A percentile compares a stretch with the other conserved stretches of the same genome.
Evolutionary conservation across 2,113 vertebrate species (phyloP).

Genomic region (Nestor notabilis): DNA sequence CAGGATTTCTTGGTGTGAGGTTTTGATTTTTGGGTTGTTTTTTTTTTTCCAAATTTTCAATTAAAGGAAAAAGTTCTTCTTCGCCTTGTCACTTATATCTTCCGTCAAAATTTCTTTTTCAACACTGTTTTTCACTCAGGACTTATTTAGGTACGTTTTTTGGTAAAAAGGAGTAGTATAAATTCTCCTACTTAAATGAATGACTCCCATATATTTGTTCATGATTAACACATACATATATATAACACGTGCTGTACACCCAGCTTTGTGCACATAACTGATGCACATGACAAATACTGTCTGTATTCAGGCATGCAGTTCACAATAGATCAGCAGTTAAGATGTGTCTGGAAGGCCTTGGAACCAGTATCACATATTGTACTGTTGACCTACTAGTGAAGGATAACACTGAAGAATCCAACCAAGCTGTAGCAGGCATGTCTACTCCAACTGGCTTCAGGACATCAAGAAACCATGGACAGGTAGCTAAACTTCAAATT

Average conservation of each 20-base stretch:
- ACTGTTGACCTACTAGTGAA: background rate
- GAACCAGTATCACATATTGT: background rate
- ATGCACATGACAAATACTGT: accelerated
- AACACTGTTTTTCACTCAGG: background rate
- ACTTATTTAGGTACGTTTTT: background rate
- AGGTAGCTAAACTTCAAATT: background rate
- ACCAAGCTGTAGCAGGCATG: background rate
- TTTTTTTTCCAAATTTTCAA: background rate
- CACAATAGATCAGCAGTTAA: background rate
- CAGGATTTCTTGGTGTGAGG: background rate
- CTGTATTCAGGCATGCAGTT: background rate
- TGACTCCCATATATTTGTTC: background rate
- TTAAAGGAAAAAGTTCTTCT: background rate
- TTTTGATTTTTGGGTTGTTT: no score
- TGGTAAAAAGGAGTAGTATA: background rate
- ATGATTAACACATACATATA: background rate
- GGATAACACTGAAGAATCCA: background rate
- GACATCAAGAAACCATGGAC: background rate
- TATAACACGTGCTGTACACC: accelerated
- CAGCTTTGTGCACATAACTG: background rate
- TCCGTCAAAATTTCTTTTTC: background rate
- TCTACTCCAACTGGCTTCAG: background rate
- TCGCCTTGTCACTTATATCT: background rate
- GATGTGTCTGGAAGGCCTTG: background rate
- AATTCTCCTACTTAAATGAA: background rate